phyloP scores from a whole-genome alignment of 1,140 invertebrate species.

The Euura lappo region DNA sequence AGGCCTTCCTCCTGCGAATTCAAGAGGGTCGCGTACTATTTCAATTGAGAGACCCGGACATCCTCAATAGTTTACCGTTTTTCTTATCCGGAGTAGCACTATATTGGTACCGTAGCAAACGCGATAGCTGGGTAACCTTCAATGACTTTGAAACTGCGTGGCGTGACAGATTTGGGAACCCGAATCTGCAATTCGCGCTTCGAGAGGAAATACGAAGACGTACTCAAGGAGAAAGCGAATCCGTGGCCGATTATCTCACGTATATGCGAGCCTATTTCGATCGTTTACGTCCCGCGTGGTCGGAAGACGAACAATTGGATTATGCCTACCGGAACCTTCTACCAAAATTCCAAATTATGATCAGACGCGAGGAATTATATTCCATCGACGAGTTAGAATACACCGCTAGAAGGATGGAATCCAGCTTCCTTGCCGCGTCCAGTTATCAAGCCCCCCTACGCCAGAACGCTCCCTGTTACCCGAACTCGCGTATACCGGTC shows the following conservation, averaged over 20 bases:
- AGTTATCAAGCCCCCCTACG: conserved; percentile 6
- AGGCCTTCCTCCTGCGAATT: conserved; percentile 9
- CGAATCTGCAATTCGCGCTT: neutral
- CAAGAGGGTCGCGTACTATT: neutral
- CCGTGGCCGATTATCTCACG: conserved; percentile 2
- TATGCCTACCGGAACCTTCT: conserved; percentile 16
- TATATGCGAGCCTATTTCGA: conserved; percentile 2
- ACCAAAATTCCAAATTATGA: conserved; percentile 8
- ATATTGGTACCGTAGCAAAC: neutral
- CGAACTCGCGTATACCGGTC: conserved; percentile 11
- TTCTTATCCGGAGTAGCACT: neutral
- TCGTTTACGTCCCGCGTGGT: neutral
- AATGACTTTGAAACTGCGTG: neutral
- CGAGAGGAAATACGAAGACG: conserved; percentile 10
- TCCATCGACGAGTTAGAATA: neutral
- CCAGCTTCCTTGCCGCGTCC: neutral
- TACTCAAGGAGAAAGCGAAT: neutral
- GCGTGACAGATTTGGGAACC: neutral
- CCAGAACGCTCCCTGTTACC: conserved; percentile 15
- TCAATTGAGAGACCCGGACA: neutral
- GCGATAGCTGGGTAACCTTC: neutral
- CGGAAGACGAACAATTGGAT: neutral
- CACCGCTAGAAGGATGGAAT: neutral
- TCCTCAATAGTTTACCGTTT: conserved; percentile 1
- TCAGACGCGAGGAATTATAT: neutral